Conservation (phyloP, 1,140 invertebrate species). For the Lanistes nyassanus region DNA sequence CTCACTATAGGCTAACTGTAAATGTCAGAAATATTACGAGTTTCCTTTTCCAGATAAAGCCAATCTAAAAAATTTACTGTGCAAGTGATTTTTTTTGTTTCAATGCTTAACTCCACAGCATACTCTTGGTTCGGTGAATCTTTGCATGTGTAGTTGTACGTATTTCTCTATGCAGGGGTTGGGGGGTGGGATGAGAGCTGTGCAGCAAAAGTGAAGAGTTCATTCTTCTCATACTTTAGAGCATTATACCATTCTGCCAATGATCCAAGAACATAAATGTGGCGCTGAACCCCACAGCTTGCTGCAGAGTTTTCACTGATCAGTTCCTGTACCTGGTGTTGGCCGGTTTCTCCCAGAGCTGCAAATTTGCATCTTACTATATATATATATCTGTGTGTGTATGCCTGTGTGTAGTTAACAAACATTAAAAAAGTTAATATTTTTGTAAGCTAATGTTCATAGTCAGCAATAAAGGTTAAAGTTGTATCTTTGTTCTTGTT, state of each 20-base stretch:
- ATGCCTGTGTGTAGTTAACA: not conserved
- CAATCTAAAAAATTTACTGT: no score
- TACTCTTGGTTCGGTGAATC: not conserved
- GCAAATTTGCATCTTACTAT: no score
- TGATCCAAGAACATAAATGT: slow-evolving; percentile 8
- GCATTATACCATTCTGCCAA: not conserved
- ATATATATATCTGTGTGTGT: not conserved
- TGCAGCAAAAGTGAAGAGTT: not conserved
- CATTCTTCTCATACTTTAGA: not conserved
- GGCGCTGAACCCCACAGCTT: slow-evolving; percentile 4
- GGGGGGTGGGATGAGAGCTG: not conserved
- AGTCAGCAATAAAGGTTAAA: not conserved
- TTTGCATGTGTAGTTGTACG: not conserved
- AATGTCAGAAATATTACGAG: no score
- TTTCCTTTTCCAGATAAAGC: no score
- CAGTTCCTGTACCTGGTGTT: not conserved
- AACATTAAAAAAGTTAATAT: no score
- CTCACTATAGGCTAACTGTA: no score
- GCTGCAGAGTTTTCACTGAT: not conserved
- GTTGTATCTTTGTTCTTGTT: not conserved
- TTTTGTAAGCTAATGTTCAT: no score
- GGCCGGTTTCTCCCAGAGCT: not conserved
- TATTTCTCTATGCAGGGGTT: not conserved
- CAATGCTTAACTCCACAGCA: not conserved
- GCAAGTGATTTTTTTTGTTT: not conserved